A percentile compares a stretch with the other conserved stretches of the same genome.
Evolutionary conservation across 2,113 vertebrate species (phyloP).

Genomic region (Nothoprocta pentlandii): DNA sequence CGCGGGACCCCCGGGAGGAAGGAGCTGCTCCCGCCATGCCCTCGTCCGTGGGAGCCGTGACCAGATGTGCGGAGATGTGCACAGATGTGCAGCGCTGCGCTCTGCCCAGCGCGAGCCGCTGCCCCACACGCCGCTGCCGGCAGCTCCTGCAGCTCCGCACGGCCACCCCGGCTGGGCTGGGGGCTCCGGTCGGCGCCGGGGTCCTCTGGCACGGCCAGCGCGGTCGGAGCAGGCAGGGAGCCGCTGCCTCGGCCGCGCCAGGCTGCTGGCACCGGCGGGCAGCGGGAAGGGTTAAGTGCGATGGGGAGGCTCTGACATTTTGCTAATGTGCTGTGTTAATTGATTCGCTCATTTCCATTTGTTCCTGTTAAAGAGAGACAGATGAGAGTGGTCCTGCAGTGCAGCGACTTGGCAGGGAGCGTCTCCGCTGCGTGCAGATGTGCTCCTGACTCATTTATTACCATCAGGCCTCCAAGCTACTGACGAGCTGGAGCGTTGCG

Average conservation of each 20-base stretch:
- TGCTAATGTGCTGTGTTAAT: conserved; percentile 92
- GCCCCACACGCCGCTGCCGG: neutral
- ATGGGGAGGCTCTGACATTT: conserved; percentile 84
- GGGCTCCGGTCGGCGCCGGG: neutral
- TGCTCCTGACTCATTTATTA: conserved; percentile 76
- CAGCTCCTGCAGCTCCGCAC: rapidly evolving
- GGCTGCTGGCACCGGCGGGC: conserved; percentile 63
- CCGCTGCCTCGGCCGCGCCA: conserved; percentile 12
- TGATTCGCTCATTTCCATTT: conserved; percentile 96
- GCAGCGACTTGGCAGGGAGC: conserved; percentile 86
- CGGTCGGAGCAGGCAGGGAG: rapidly evolving
- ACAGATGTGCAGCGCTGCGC: neutral
- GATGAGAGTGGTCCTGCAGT: conserved; percentile 90
- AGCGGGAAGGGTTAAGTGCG: conserved; percentile 71
- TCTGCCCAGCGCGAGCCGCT: neutral
- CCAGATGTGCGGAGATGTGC: no score
- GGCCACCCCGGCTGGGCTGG: neutral
- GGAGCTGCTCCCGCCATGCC: neutral
- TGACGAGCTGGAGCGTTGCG: neutral
- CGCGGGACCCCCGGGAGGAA: neutral
- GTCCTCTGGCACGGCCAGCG: rapidly evolving
- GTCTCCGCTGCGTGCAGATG: conserved; percentile 83
- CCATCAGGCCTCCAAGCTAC: conserved; percentile 44
- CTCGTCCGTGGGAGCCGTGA: neutral
- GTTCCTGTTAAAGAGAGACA: conserved; percentile 89